Evolutionary conservation across 1,140 invertebrate species (phyloP), one percentile per base, ranked within the genome.

Genomic region (Rhyzopertha dominica): DNA sequence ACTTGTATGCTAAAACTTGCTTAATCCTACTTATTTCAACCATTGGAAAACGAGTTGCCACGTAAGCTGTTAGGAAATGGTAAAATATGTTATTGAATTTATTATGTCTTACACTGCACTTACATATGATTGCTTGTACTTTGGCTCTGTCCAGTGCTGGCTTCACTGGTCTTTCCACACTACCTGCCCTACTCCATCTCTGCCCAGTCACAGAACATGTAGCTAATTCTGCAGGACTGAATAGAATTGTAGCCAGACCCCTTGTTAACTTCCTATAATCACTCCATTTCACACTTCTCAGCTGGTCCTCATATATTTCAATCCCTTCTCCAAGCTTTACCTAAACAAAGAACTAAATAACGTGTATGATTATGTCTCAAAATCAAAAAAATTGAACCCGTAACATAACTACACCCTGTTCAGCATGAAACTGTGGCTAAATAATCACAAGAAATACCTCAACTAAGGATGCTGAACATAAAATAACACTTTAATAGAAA

Each of bases 1-100:
- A 84, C 62, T 84, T 84, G 67, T 83, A 84, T 14, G 82, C 82
- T 48, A 84, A 69, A 45, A 84, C 80, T 66, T 84, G 82, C 65
- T 83, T 83, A 57, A 83, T 82, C 59, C 80, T 74, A 65, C 79
- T 81, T 53, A 82, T 79, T 67, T 82, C 81, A 26, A 83, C 76
- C 48, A 79, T 75, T 20, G 82, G 82, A 71, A 84, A 84, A 59
- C 80, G 74, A 16, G 77, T 72, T 53, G 79, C 81, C 51, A 84
- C 82, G 67, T 83, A 83, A 45, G 79, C 77, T 78, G 62, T 38
- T 74, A 73, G 36, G 52, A 47, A 54, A 54, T 30, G 18, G 41
- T 19, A 8, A 23, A 42, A 32, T 22, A 4, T 31, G n/a, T 14
- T 23, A 16, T n/a, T 12, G 16, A 43, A 18, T 36, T 20, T 19